phyloP scores from a whole-genome alignment of 2,888 invertebrate genomes.

The Drosophila prolongata region DNA sequence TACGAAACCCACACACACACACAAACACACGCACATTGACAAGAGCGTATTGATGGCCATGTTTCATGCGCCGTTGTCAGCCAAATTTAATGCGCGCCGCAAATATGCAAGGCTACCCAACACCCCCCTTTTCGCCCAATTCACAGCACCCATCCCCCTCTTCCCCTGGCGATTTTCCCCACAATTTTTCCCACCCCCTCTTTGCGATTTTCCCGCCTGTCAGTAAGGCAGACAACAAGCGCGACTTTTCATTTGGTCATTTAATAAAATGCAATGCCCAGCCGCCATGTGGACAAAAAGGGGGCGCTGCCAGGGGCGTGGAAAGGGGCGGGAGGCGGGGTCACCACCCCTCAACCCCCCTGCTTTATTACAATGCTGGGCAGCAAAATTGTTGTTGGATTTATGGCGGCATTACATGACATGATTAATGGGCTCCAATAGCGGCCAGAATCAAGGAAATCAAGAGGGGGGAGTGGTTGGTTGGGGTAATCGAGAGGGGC shows the following conservation, averaged over 20 bases:
- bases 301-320: not conserved
- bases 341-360: not conserved
- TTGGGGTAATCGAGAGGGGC: not conserved
- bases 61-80: slow-evolving; percentile 79
- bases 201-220: slow-evolving; percentile 10
- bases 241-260: slow-evolving; percentile 80
- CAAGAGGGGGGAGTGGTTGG: not conserved
- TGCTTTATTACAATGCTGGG: slow-evolving; percentile 52
- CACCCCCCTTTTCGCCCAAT: not conserved
- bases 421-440: slow-evolving; percentile 76
- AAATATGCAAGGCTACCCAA: slow-evolving; percentile 66
- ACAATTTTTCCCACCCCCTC: not conserved
- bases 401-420: slow-evolving; percentile 82
- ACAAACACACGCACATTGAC: slow-evolving; percentile 57
- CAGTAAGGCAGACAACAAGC: slow-evolving; percentile 68
- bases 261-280: slow-evolving; percentile 76
- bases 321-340: not conserved
- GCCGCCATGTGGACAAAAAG: slow-evolving; percentile 34
- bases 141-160: not conserved
- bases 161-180: not conserved
- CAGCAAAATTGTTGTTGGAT: slow-evolving; percentile 77
- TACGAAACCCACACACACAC: slow-evolving; percentile 8
- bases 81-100: slow-evolving; percentile 79
- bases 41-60: slow-evolving; percentile 77
- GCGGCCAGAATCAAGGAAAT: slow-evolving; percentile 34